Base-by-base conservation (phyloP, 2,113 vertebrate genomes). In the Epinephelus fuscoguttatus region DNA sequence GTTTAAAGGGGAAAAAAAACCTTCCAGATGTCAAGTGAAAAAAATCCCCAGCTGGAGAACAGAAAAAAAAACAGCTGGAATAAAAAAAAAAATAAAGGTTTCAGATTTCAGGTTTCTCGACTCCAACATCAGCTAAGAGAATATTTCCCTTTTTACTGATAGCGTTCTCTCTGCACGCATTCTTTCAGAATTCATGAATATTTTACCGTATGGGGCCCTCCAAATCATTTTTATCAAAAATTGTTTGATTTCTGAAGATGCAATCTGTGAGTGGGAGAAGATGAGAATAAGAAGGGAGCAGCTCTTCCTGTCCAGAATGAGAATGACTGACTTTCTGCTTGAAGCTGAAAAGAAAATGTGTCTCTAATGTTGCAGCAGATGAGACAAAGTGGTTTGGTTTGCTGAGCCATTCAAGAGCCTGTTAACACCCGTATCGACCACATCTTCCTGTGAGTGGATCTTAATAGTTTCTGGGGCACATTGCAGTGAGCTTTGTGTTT, bases 21-120 rank as follows among this genome's bases (percentile, higher is more conserved):
- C 84, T 92, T 88, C 89, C 93, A 94, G 92, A 94, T 94, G 92
- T 92, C 59, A 75, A 57, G 57, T 1, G 27, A 30, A 17, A 70
- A 63, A 19, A 52, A 57, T 37, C 55, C 70, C 15, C 11, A 13
- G 47, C 37, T 62, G 57, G 27, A 56, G 8, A 10, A 27, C 9
- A 7, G 4, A n/a, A n/a, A 47, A 53, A 64, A 25, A 53, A 75
- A 42, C 66, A 75, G 52, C 70, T 75, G 67, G 70, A 45, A 45
- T 11, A 42, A 85, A 81, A 79, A 70, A 80, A 50, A 53, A 76
- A 42, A 6, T 11, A 37, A 17, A 61, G 37, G 76, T 84, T 81
- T 80, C 79, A 72, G 67, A n/a, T 86, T 86, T 82, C 72, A 63
- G 14, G 62, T 73, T 86, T 67, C 62, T 81, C 3, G 0, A 11